These are phyloP conservation scores for Sardinella longiceps DNA, from an alignment of 2,797 vertebrate genomes.

Conservation along the genomic window DNA sequence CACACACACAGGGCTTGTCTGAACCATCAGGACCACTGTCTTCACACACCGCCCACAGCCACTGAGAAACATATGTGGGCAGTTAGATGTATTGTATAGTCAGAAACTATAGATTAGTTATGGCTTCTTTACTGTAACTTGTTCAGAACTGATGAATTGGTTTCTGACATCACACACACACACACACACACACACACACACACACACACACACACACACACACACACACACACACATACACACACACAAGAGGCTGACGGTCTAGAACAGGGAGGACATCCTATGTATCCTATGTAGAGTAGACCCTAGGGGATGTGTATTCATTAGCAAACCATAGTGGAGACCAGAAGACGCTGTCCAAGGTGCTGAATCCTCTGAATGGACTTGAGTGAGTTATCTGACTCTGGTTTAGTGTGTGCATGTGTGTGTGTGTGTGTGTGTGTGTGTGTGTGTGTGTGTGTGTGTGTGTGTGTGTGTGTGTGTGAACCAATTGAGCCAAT, in stretches of 20 bases:
- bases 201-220: too few relatives aligned
- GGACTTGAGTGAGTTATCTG: too few relatives aligned
- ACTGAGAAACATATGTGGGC: neutral
- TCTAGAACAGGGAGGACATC: too few relatives aligned
- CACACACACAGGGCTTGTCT: neutral
- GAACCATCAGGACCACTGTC: neutral
- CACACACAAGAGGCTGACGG: neutral
- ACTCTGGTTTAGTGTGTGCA: neutral
- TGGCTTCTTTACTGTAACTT: too few relatives aligned
- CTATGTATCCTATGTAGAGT: too few relatives aligned
- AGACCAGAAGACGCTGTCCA: neutral
- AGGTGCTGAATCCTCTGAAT: too few relatives aligned
- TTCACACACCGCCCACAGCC: neutral
- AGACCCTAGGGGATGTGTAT: neutral
- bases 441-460: neutral
- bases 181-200: neutral
- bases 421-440: neutral
- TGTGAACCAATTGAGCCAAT: too few relatives aligned
- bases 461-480: neutral
- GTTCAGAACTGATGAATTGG: too few relatives aligned
- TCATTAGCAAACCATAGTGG: neutral
- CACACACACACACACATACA: too few relatives aligned
- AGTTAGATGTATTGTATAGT: neutral
- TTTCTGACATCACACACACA: too few relatives aligned
- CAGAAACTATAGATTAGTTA: too few relatives aligned